Base-by-base conservation (phyloP, 2,113 vertebrate species). In the Neodontobutis hainanensis region DNA sequence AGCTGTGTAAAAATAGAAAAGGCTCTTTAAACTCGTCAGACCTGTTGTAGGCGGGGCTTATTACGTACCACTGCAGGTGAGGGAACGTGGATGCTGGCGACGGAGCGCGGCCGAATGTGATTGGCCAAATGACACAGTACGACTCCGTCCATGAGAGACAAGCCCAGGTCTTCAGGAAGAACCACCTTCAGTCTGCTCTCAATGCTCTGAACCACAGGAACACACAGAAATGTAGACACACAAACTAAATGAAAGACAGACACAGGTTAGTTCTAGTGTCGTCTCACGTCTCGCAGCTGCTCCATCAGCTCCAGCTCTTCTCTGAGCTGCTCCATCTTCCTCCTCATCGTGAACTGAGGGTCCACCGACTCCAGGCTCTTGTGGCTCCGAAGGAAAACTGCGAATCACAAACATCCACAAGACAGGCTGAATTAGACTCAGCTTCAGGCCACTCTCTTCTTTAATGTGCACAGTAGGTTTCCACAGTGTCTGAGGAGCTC, bases 321-420 rank as follows among this genome's bases (percentile, higher is more conserved):
- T 9, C 95, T 88, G 7, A 98, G 91, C 88, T 99, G 97, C 60
- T 99, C 97, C 96, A 99, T 98, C 87, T 95, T 98, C 58, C 97
- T 92, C 61, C 95, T 93, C 78, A 97, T 96, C 56, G 96, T 98
- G 88, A 98, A 98, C 70, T 96, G 96, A 53, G 96, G 95, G 69
- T 97, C 96, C 83, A 95, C 89, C 0, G 94, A 93, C 82, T 98
- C 95, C 90, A 96, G 83, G 81, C 94, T 95, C 89, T 94, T 96
- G 79, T 95, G 94, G 58, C 94, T 95, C 68, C 95, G 93, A 78
- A 95, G 87, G 86, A 96, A 98, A 60, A 96, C 95, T 98, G 62
- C 3, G 70, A 44, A 14, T 62, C 16, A 8, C 44, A 27, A 40
- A 45, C 11, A 19, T 27, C 19, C 1, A 27, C 19, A 53, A 2